Base-by-base conservation (phyloP, 2,888 invertebrate genomes). In the Malacosoma neustria region DNA sequence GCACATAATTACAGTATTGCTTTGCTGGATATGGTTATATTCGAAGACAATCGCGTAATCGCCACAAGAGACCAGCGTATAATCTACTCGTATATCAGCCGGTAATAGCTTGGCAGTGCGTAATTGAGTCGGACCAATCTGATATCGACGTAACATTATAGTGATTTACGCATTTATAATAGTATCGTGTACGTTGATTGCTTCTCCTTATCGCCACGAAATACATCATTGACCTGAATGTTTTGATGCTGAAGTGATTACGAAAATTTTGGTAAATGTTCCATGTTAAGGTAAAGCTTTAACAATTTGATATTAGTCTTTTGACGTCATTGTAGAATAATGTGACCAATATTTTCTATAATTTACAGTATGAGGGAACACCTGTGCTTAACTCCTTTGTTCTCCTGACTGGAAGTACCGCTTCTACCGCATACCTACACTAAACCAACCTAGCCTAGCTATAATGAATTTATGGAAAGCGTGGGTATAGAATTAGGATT, bases 91-190 rank as follows among this genome's bases (percentile, higher is more conserved):
- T 75, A 74, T 67, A 72, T 75, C 66, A 70, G 45, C 35, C 49
- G 42, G 58, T 76, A 73, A 74, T 73, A 69, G 74, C 62, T 60
- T 43, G 56, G 63, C 61, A 61, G 54, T 48, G 51, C 57, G 61
- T 73, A 71, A 76, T 76, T 67, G 68, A 77, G 65, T 69, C 54
- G 48, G 55, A 57, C 58, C 67, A 65, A 76, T 72, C 62, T 61
- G 59, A 70, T 68, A 62, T 51, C 43, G 54, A 48, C 45, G 52
- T 57, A 49, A 57, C 57, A 61, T 64, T 68, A 61, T 41, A 50
- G 49, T 63, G 65, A 71, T 65, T 68, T 65, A 71, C 53, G 54
- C 46, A 48, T 51, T 49, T 57, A 51, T 57, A 56, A 57, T 55
- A 45, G 44, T 50, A 54, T 49, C 39, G 37, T 42, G 32, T 45